These are phyloP conservation scores for Atrichornis clamosus DNA, from an alignment of 2,113 vertebrate genomes.

Conservation along the genomic window DNA sequence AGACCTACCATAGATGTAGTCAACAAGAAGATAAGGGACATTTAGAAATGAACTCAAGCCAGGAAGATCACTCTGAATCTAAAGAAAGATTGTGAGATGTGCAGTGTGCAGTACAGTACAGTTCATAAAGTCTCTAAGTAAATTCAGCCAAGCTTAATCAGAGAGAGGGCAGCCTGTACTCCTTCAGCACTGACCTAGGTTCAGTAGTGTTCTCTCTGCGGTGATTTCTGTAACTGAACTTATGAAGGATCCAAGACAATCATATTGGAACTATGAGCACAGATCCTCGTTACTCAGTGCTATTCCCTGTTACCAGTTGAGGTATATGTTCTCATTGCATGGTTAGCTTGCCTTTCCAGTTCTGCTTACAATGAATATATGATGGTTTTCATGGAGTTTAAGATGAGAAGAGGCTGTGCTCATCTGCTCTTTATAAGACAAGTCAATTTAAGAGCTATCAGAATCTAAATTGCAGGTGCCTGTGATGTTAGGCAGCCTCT, in stretches of 20 bases:
- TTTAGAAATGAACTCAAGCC: background rate
- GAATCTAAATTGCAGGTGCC: background rate
- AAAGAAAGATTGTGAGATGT: background rate
- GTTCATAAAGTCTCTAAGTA: background rate
- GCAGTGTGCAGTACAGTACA: background rate
- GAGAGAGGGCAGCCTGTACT: background rate
- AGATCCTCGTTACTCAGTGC: background rate
- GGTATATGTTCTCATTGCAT: background rate
- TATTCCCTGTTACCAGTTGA: background rate
- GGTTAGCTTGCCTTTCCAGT: background rate
- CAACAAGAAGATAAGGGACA: background rate
- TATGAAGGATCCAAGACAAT: background rate
- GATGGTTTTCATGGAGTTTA: background rate
- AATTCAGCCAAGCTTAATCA: background rate
- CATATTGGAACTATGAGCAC: background rate
- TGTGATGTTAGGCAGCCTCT: background rate
- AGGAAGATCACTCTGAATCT: background rate
- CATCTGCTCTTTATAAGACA: background rate
- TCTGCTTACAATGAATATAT: background rate
- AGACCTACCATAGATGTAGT: background rate
- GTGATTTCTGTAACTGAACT: background rate
- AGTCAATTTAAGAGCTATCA: background rate
- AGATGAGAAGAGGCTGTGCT: background rate
- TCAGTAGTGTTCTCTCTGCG: background rate
- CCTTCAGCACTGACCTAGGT: background rate